Conservation (phyloP, 2,888 invertebrate species). For the Yponomeuta malinellus region DNA sequence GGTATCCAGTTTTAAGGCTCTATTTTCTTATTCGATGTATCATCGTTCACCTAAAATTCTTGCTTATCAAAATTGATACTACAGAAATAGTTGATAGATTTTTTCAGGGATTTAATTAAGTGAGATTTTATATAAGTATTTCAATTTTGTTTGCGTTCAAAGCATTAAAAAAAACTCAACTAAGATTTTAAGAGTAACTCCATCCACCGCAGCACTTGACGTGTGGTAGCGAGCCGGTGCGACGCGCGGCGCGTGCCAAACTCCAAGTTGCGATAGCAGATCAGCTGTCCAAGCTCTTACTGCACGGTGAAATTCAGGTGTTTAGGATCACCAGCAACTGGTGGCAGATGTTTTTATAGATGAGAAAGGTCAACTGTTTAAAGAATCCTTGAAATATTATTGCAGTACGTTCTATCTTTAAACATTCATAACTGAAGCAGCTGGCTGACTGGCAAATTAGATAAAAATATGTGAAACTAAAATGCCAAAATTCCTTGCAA, state of each 20-base stretch:
- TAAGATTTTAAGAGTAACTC: background rate
- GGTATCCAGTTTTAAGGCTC: too few species aligned
- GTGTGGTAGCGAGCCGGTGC: background rate
- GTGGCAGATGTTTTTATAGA: background rate
- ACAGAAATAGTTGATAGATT: too few species aligned
- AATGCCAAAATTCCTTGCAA: background rate
- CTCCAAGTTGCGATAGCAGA: conserved; percentile 1
- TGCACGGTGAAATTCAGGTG: background rate
- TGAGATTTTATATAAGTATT: too few species aligned
- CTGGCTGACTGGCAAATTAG: background rate
- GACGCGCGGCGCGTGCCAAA: conserved; percentile 8
- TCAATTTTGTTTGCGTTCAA: too few species aligned
- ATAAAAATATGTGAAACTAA: background rate
- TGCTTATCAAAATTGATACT: too few species aligned
- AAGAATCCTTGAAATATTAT: background rate
- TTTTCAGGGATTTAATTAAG: too few species aligned
- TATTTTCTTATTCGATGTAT: too few species aligned
- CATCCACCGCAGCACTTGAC: background rate
- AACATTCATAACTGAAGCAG: background rate
- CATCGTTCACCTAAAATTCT: too few species aligned
- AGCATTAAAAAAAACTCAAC: too few species aligned
- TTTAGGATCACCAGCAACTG: background rate
- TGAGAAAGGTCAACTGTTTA: background rate
- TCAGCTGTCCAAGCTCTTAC: background rate
- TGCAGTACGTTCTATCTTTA: background rate